Percentiles rank a stretch among this genome's conserved stretches.
phyloP scores from a whole-genome alignment of 2,113 vertebrate genomes.

The Montifringilla adamsi region DNA sequence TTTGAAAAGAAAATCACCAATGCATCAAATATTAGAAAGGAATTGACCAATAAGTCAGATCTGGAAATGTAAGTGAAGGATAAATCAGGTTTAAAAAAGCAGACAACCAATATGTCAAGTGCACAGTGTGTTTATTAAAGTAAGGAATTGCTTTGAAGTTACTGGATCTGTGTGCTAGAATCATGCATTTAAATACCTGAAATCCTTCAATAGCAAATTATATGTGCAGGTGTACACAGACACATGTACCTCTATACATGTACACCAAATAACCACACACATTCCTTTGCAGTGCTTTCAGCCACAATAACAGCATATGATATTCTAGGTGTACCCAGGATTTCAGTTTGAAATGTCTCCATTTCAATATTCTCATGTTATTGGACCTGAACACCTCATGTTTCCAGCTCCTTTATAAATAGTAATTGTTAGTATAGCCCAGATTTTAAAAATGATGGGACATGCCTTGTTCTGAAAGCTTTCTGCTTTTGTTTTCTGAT shows the following conservation, averaged over 20 bases:
- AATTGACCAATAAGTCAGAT: conserved; percentile 74
- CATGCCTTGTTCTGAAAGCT: not conserved
- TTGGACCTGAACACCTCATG: not conserved
- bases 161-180: not conserved
- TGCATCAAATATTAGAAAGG: conserved; percentile 70
- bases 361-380: not conserved
- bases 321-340: not conserved
- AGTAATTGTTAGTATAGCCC: not conserved
- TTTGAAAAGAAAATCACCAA: conserved; percentile 72
- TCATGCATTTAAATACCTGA: not conserved
- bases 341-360: not conserved
- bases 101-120: conserved; percentile 56
- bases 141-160: not conserved
- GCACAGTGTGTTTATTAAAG: conserved; percentile 49
- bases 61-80: conserved; percentile 63
- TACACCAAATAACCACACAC: not conserved
- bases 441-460: not conserved
- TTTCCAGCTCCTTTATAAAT: not conserved
- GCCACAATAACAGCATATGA: not conserved
- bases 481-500: conserved; percentile 10
- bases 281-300: not conserved
- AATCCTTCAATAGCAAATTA: not conserved
- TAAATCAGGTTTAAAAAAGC: conserved; percentile 72
- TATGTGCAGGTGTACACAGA: not conserved
- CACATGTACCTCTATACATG: rapidly evolving